A percentile compares a stretch with the other conserved stretches of the same genome.
Evolutionary conservation across 1,140 invertebrate genomes (phyloP).

Genomic region (Stegodyphus mimosarum): DNA sequence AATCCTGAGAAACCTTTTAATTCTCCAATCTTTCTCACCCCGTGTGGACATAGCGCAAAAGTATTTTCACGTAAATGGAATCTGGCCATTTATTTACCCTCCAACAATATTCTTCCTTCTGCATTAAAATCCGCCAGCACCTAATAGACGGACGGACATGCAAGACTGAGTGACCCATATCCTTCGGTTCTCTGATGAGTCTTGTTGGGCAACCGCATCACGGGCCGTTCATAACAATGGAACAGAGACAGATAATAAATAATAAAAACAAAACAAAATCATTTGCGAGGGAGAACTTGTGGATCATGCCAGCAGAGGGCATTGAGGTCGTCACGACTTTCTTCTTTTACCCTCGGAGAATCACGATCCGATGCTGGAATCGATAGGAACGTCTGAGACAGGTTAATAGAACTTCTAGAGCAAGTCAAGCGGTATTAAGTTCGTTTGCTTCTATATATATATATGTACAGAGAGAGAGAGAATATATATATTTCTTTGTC

Average conservation of each 20-base stretch:
- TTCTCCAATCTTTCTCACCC: too few relatives aligned
- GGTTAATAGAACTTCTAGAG: too few relatives aligned
- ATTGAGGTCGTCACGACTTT: conserved; percentile 41
- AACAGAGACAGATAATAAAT: background rate
- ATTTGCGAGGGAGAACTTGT: too few relatives aligned
- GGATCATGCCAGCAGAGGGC: conserved; percentile 2
- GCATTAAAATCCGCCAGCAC: background rate
- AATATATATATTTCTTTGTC: too few relatives aligned
- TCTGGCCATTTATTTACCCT: background rate
- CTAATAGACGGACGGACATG: background rate
- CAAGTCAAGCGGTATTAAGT: too few relatives aligned
- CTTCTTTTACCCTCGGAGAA: background rate
- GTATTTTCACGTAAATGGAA: conserved; percentile 6
- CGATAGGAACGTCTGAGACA: conserved; percentile 18
- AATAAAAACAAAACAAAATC: conserved; percentile 1
- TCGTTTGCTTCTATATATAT: too few relatives aligned
- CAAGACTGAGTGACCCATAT: background rate
- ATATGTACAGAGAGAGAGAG: too few relatives aligned
- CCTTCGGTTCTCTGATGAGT: background rate
- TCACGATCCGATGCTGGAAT: conserved; percentile 11
- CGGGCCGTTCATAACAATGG: background rate
- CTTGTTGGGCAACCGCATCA: background rate
- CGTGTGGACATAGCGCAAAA: background rate
- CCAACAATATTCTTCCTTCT: background rate
- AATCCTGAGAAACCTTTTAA: too few relatives aligned